These are phyloP conservation scores for Drosophila stalkeri DNA, from an alignment of 2,888 invertebrate species.

Conservation along the genomic window DNA sequence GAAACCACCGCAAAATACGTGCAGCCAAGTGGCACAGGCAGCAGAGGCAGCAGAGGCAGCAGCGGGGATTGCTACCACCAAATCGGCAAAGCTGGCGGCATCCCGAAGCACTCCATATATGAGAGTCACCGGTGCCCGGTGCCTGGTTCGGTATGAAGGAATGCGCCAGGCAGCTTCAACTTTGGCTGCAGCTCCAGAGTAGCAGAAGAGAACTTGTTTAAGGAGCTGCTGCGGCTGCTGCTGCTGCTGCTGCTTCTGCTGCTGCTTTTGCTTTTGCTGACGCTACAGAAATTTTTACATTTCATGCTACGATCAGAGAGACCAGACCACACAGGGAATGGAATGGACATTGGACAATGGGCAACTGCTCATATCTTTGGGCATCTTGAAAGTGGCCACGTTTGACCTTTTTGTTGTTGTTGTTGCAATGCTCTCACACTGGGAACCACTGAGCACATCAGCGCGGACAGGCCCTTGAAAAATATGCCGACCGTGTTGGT, in stretches of 20 bases:
- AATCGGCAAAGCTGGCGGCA: slow-evolving; percentile 65
- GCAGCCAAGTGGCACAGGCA: not conserved
- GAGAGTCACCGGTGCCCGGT: slow-evolving; percentile 61
- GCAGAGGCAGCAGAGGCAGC: not conserved
- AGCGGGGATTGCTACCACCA: slow-evolving; percentile 28
- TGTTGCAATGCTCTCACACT: slow-evolving; percentile 44
- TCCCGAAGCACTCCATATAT: slow-evolving; percentile 70
- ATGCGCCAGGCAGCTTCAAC: slow-evolving; percentile 51
- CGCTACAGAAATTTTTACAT: slow-evolving; percentile 63
- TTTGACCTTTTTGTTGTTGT: slow-evolving; percentile 71
- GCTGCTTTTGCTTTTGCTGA: slow-evolving; percentile 44
- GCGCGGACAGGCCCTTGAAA: slow-evolving; percentile 64
- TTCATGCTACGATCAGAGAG: slow-evolving; percentile 41
- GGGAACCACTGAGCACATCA: slow-evolving; percentile 48
- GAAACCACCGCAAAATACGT: slow-evolving; percentile 65
- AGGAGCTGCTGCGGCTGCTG: slow-evolving; percentile 56
- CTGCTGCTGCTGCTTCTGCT: slow-evolving; percentile 36
- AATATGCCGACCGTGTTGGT: slow-evolving; percentile 62
- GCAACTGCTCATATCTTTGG: slow-evolving; percentile 51
- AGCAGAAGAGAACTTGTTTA: slow-evolving; percentile 69
- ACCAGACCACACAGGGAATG: slow-evolving; percentile 59
- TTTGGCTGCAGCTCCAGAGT: slow-evolving; percentile 29
- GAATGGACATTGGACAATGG: slow-evolving; percentile 45
- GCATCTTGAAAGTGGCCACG: slow-evolving; percentile 75
- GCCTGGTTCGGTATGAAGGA: slow-evolving; percentile 52